phyloP scores from a whole-genome alignment of 2,797 vertebrate species.

The Phalloptychus januarius region DNA sequence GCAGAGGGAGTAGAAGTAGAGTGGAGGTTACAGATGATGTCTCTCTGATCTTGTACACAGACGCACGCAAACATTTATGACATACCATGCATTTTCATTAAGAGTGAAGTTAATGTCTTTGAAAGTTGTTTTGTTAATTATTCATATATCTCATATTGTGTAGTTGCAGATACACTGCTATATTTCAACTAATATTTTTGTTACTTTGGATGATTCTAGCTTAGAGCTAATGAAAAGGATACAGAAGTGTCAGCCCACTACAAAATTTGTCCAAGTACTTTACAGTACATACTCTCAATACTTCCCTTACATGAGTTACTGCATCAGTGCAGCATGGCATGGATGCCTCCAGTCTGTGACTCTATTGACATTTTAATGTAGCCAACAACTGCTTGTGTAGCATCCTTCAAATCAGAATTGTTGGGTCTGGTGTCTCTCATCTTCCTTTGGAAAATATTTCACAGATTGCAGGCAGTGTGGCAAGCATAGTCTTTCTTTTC shows the following conservation, averaged over 20 bases:
- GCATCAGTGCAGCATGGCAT: neutral
- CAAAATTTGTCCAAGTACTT: neutral
- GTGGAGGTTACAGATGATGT: constrained; percentile 2
- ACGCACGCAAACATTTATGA: constrained; percentile 10
- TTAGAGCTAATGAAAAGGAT: neutral
- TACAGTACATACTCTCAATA: neutral
- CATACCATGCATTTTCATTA: neutral
- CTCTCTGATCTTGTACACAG: constrained; percentile 45
- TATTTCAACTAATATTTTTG: neutral
- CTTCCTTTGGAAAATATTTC: neutral
- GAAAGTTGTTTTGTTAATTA: neutral
- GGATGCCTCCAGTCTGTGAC: neutral
- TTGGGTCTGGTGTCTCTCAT: neutral
- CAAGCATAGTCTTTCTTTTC: neutral
- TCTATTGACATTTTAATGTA: neutral
- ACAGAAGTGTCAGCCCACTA: neutral
- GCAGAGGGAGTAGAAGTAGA: neutral
- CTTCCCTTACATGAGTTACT: neutral
- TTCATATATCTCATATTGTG: neutral
- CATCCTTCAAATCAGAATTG: neutral
- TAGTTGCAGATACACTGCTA: neutral
- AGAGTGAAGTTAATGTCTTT: neutral
- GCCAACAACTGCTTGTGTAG: neutral
- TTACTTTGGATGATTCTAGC: neutral
- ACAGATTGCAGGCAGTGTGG: neutral